These are phyloP conservation scores for Epinotia nisella DNA, from an alignment of 2,888 invertebrate genomes.

Conservation along the genomic window DNA sequence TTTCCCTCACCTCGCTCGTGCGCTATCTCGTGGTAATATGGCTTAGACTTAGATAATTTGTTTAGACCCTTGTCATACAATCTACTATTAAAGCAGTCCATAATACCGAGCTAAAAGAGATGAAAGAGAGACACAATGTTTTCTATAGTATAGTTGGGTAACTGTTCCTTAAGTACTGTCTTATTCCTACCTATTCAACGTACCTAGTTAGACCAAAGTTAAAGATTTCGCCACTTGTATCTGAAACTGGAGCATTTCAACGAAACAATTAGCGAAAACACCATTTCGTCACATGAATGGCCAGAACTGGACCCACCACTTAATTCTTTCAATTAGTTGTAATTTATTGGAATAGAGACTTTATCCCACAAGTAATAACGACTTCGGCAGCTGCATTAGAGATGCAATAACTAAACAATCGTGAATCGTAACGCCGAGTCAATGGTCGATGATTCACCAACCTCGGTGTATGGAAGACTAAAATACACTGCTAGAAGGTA, in stretches of 20 bases:
- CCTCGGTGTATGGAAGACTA: constrained; percentile 36
- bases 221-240: constrained; percentile 4
- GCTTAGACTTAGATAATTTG: no score
- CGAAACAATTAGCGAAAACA: constrained; percentile 41
- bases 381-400: not conserved
- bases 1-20: no score
- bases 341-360: not conserved
- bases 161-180: not conserved
- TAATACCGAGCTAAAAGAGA: not conserved
- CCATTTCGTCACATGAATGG: constrained; percentile 43
- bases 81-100: not conserved
- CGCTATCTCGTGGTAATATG: no score
- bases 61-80: no score
- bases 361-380: constrained; percentile 1
- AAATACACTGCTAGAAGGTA: constrained; percentile 20
- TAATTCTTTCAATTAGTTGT: not conserved
- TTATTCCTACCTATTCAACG: not conserved
- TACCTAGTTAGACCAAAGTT: constrained; percentile 13
- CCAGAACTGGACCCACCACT: constrained; percentile 27
- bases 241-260: constrained; percentile 35
- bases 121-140: not conserved
- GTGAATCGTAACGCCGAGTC: constrained; percentile 52
- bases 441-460: constrained; percentile 66
- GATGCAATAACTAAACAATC: constrained; percentile 38
- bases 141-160: no score